phyloP scores from a whole-genome alignment of 2,113 vertebrate genomes.

The Bungarus multicinctus region DNA sequence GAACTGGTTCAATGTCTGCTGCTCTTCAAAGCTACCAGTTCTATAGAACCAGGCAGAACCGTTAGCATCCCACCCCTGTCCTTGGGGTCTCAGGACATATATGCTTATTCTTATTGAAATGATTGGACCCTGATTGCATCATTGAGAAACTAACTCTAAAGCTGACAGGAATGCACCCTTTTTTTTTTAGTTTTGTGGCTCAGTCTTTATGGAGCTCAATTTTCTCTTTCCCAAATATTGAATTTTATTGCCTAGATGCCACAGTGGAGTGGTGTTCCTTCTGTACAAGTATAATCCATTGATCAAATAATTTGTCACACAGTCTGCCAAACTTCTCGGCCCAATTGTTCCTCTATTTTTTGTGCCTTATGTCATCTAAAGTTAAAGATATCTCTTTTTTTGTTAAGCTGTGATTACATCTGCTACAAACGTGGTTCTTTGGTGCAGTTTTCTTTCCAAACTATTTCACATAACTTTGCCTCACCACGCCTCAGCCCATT shows the following conservation, averaged over 20 bases:
- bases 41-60: too few relatives aligned
- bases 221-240: not conserved
- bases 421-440: not conserved
- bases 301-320: not conserved
- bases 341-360: not conserved
- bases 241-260: not conserved
- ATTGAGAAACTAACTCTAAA: not conserved
- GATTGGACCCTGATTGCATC: not conserved
- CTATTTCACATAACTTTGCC: not conserved
- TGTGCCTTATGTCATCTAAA: not conserved
- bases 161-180: not conserved
- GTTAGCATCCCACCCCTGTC: too few relatives aligned
- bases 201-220: not conserved
- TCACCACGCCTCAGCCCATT: not conserved
- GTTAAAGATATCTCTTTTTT: not conserved
- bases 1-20: too few relatives aligned
- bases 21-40: too few relatives aligned
- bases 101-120: not conserved
- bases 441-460: not conserved
- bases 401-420: not conserved
- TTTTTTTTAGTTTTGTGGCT: not conserved
- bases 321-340: not conserved
- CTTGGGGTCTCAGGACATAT: not conserved
- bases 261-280: not conserved
- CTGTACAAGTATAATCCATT: not conserved